Conservation (phyloP, 2,888 invertebrate species). For the Ptycholaimellus sp. region DNA sequence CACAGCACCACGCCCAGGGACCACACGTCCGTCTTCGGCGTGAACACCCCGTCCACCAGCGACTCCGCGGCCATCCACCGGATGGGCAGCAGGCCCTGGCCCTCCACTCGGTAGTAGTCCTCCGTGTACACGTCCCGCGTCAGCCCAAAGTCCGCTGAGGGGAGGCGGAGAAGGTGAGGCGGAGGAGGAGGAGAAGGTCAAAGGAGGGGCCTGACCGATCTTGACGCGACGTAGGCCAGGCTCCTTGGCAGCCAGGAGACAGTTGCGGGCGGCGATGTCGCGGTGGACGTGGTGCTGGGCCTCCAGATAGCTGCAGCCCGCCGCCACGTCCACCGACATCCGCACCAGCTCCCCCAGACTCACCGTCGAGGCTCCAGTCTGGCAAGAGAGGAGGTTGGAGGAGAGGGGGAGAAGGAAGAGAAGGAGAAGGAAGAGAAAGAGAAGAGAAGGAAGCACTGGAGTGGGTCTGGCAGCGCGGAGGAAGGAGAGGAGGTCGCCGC, state of each 20-base stretch:
- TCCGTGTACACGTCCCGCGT: constrained; percentile 88
- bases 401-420: neutral
- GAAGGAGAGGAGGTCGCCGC: constrained; percentile 74
- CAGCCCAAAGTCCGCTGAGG: constrained; percentile 56
- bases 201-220: constrained; percentile 39
- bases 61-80: constrained; percentile 98
- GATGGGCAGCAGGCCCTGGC: constrained; percentile 63
- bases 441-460: constrained; percentile 7
- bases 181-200: neutral
- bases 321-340: constrained; percentile 83
- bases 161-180: neutral
- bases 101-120: constrained; percentile 86
- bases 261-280: constrained; percentile 83
- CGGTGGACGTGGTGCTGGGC: constrained; percentile 83
- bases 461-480: constrained; percentile 37
- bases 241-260: constrained; percentile 42
- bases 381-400: neutral
- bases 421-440: neutral
- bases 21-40: constrained; percentile 72
- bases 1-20: constrained; percentile 50
- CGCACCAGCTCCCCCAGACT: constrained; percentile 57
- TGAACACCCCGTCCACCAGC: constrained; percentile 76
- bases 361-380: constrained; percentile 28
- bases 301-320: constrained; percentile 80
- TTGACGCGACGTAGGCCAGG: constrained; percentile 48